Evolutionary conservation across 2,888 invertebrate genomes (phyloP).

Genomic region (Parnassius smintheus): DNA sequence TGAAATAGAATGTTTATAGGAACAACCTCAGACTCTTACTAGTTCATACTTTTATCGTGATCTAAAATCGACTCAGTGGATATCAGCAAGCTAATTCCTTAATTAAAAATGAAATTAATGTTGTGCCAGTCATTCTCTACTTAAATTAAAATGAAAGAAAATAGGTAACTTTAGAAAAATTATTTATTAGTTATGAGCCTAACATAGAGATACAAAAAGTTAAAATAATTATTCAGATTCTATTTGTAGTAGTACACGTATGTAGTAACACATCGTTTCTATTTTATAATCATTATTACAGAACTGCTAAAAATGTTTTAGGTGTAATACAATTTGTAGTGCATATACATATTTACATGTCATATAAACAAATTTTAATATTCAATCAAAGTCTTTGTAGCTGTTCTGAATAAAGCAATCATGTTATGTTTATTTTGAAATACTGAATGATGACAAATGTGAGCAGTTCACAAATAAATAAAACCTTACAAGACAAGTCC

Average conservation of each 20-base stretch:
- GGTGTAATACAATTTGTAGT: conserved; percentile 2
- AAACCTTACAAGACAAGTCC: conserved; percentile 39
- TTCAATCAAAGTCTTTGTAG: neutral
- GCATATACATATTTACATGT: too few species aligned
- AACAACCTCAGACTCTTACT: too few species aligned
- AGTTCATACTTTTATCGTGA: too few species aligned
- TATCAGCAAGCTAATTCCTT: too few species aligned
- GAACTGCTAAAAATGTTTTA: neutral
- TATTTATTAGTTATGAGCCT: conserved; percentile 62
- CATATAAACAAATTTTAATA: too few species aligned
- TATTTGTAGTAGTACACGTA: conserved; percentile 36
- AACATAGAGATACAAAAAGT: conserved; percentile 74
- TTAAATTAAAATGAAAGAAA: conserved; percentile 21
- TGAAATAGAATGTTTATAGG: too few species aligned
- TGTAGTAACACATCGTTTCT: neutral
- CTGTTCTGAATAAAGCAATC: neutral
- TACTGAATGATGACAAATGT: conserved; percentile 34
- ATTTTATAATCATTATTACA: conserved; percentile 37
- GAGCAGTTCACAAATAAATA: conserved; percentile 26
- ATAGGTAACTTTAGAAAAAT: conserved; percentile 43
- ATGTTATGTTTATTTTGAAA: neutral
- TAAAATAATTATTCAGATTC: conserved; percentile 63
- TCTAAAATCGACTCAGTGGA: too few species aligned
- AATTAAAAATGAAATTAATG: too few species aligned
- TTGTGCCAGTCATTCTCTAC: too few species aligned